Base-by-base conservation (phyloP, 2,797 vertebrate species). In the Parambassis ranga region DNA sequence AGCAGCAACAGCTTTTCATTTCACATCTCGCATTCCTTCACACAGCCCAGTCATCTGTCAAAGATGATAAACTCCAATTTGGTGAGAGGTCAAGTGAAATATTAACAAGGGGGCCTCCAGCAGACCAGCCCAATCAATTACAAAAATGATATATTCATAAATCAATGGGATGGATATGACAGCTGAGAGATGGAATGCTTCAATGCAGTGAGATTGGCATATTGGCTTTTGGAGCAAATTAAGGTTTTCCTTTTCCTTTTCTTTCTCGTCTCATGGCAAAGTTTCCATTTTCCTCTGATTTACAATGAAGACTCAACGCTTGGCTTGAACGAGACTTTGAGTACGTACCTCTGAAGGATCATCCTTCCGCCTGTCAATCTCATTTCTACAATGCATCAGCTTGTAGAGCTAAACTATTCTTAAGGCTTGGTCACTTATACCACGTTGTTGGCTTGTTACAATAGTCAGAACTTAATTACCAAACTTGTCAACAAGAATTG, bases 81-180 rank as follows among this genome's bases (percentile, higher is more conserved):
- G 69, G 71, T 51, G 61, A 83, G 80, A 70, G 84, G 79, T 89
- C 86, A 89, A 79, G 78, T 86, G 75, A 85, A 88, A 87, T 89
- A 88, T 87, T 85, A 86, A 85, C 80, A 83, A 81, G 81, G 59
- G 72, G 59, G 72, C 72, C 64, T 71, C 48, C 48, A 81, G 78
- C 76, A 79, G 77, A 62, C 65, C 65, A 59, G 65, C 62, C 67
- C 78, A 73, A 85, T 89, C 87, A 89, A 81, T 83, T 82, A 72
- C 65, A 42, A 72, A n/a, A 80, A 59, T 75, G 49, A 84, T 83
- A 80, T 84, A 83, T 79, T 82, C 85, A 86, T 79, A 81, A 77
- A 83, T 83, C 78, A 81, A 43, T 79, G 58, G 32, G 28, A 65
- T 15, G 20, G 14, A 43, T 51, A 50, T 67, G 74, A 79, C 70